phyloP scores from a whole-genome alignment of 2,113 vertebrate genomes.

The Myanophis thanlyinensis region DNA sequence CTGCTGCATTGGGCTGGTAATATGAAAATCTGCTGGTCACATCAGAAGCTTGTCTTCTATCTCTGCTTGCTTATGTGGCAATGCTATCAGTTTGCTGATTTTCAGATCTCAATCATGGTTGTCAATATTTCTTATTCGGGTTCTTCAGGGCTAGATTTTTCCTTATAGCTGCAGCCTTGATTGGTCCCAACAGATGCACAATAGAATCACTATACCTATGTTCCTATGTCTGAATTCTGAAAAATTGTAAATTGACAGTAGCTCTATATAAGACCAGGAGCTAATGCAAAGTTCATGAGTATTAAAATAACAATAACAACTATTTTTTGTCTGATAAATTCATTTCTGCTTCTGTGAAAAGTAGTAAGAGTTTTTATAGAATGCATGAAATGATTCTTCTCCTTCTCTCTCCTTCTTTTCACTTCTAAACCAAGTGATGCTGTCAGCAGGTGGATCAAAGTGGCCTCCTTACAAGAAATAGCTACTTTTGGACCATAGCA shows the following conservation, averaged over 20 bases:
- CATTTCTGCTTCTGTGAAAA: background rate
- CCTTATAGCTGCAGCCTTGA: background rate
- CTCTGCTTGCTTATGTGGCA: background rate
- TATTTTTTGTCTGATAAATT: constrained; percentile 5
- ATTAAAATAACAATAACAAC: background rate
- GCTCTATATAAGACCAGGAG: background rate
- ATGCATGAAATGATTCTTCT: constrained; percentile 15
- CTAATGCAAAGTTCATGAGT: background rate
- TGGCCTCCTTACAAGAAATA: background rate
- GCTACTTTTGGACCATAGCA: background rate
- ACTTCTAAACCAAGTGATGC: constrained; percentile 12
- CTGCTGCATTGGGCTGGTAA: background rate
- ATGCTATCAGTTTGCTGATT: background rate
- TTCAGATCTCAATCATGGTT: background rate
- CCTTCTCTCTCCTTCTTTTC: background rate
- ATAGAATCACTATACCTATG: background rate
- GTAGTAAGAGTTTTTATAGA: background rate
- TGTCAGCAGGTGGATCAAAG: background rate
- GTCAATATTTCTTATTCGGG: background rate
- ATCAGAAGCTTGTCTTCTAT: background rate
- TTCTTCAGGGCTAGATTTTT: background rate
- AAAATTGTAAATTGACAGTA: background rate
- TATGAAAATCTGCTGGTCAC: background rate
- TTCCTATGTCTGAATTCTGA: background rate
- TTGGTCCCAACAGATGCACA: background rate